Evolutionary conservation across 2,888 invertebrate species (phyloP), one percentile per base, ranked within the genome.

Genomic region (Frankliniella fusca): DNA sequence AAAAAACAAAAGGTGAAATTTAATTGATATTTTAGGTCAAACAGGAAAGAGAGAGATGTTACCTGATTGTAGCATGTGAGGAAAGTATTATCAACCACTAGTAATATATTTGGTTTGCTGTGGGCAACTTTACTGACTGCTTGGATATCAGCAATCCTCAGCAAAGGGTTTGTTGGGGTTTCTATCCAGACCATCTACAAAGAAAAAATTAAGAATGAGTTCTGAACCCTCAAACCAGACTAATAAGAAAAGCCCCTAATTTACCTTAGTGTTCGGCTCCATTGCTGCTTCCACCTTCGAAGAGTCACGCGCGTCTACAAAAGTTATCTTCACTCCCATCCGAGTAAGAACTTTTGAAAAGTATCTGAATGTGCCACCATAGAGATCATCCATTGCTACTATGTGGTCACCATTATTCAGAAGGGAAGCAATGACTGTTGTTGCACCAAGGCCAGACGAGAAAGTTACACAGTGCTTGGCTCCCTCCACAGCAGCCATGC

Each of bases 1-100:
- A 65, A 28, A 80, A 9, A 28, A 54, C 49, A 28, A n/a, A 28
- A 20, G 2, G 5, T 49, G 3, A 80, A 80, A 80, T 80, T 20
- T 81, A 49, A 48, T 81, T 50, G 28, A 61, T n/a, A 54, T 18
- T 49, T 28, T 15, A 81, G 12, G 23, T 76, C 38, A 48, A 48
- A 38, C 54, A 38, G 18, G 49, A 12, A 12, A 23, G 82, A 82
- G 48, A 83, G 65, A 82, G 80, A 76, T 82, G 84, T 85, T 85
- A 92, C 92, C 89, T 92, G 97, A 85, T 96, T 93, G 87, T 96
- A 97, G 1, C 96, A 92, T 0, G 97, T 94, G 85, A 97, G 90
- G 88, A 99, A 98, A 23, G 98, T 98, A 87, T 98, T 98, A 88
- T 99, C 98, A 0, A 97, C 95, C 0, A 94, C 94, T 28, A 97